Evolutionary conservation across 64 coral and sea anemone genomes (phyloP).

Genomic region (Montipora foliosa): DNA sequence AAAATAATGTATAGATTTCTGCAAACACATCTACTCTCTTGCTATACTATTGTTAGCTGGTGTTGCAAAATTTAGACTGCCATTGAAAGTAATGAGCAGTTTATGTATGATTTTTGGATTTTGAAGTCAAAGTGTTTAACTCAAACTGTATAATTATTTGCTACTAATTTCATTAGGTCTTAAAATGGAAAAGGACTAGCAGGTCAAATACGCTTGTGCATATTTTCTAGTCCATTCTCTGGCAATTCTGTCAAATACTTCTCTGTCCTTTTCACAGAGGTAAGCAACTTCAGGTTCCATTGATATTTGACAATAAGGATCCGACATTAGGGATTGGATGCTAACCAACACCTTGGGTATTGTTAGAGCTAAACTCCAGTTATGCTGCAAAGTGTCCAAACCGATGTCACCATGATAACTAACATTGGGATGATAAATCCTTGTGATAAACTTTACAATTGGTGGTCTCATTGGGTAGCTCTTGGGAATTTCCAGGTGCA

Average conservation of each 20-base stretch:
- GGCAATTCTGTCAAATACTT: constrained; percentile 63
- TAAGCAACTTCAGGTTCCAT: constrained; percentile 72
- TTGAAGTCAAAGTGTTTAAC: no score
- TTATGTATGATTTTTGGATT: no score
- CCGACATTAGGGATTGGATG: constrained; percentile 72
- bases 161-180: no score
- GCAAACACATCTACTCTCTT: no score
- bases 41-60: no score
- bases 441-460: constrained; percentile 64
- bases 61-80: no score
- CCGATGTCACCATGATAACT: constrained; percentile 84
- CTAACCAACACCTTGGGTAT: constrained; percentile 79
- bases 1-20: no score
- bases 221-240: constrained; percentile 77
- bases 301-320: constrained; percentile 72
- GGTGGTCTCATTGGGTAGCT: constrained; percentile 81
- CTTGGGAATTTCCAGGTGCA: constrained; percentile 79
- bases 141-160: no score
- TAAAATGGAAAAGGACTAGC: not conserved
- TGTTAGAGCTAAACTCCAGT: constrained; percentile 68
- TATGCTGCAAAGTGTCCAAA: constrained; percentile 53
- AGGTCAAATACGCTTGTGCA: constrained; percentile 41
- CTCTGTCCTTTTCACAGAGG: constrained; percentile 63
- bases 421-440: constrained; percentile 80
- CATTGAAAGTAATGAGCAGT: no score